Evolutionary conservation across 2,113 vertebrate species (phyloP), one percentile per base, ranked within the genome.

Genomic region (Delphinus delphis): DNA sequence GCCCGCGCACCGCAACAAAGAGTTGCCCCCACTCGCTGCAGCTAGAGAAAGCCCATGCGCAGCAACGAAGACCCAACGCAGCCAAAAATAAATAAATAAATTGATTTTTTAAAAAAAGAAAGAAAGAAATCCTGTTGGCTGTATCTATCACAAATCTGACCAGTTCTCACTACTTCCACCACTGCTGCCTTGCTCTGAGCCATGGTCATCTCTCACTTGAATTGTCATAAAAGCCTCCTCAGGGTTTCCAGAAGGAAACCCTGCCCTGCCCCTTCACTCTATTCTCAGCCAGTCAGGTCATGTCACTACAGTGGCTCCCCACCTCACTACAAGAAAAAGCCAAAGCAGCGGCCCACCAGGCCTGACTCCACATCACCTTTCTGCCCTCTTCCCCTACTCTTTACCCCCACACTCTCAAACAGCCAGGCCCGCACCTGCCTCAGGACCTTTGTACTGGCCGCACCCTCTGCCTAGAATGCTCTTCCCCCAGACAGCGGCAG

Each of bases 241-340:
- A 38, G 36, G 17, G 36, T 28, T 23, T 10, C 41, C 36, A 18
- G 15, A 31, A 53, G 53, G 53, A 53, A 17, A 53, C 25, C 33
- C 63, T 41, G 4, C 18, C 11, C 26, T 60, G 58, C 36, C 41
- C n/a, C 47, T 41, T 60, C 58, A 21, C 74, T 55, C 17, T 63
- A 2, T 8, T 26, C 38, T 47, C 44, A 58, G 55, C 28, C 8
- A 6, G 21, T 58, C 73, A 58, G 58, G 20, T 31, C 65, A 17
- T 8, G 44, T 28, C 38, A n/a, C 33, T 23, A 9, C 14, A 7
- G 58, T 0, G 0, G 55, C 36, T 41, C 47, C 60, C 53, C 67
- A 0, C 50, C 79, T n/a, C 55, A 12, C n/a, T 33, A 11, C 0
- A 1, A 67, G 71, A 36, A 15, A 84, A 76, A 70, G 58, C 18